Evolutionary conservation across 1,140 invertebrate species (phyloP), one percentile per base, ranked within the genome.

Genomic region (Microplitis mediator): DNA sequence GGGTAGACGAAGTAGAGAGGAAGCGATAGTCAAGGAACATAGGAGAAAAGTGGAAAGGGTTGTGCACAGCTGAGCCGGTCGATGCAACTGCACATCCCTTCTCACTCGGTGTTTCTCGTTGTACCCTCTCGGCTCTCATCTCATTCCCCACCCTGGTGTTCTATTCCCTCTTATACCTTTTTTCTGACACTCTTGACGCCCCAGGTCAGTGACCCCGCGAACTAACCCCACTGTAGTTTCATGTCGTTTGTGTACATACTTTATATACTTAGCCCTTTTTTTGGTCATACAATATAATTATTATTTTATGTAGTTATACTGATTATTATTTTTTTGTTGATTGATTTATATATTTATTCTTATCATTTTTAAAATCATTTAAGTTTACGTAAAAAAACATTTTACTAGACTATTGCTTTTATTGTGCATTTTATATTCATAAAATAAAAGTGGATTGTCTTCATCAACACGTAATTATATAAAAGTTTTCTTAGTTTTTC

Each of bases 61-160:
- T 54, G 52, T 58, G 52, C 64, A 72, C 71, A 72, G 71, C 71
- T 72, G 71, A 67, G 71, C 64, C 64, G 71, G 71, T 72, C 71
- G 71, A 72, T 72, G 71, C 54, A 72, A 67, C 56, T 72, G 64
- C 34, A 71, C 58, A 3, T 13, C 23, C 62, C 52, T 14, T 52
- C 72, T 66, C 67, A 58, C 67, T 71, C 69, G 68, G 61, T 73
- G 13, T 62, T 63, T 74, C 73, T 76, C 76, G 35, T 62, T 11
- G 64, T 72, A n/a, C 71, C 73, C 73, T 74, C 54, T 60, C 64
- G 13, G 23, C 70, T 50, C 39, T 36, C 63, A 39, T 56, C 51
- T 50, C 51, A 36, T 5, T 35, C 56, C 54, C 39, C 61, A 16
- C 31, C 34, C 50, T 36, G n/a, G n/a, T n/a, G 4, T 23, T 23